These are phyloP conservation scores for Ictalurus furcatus DNA, from an alignment of 2,113 vertebrate genomes.

Conservation along the genomic window DNA sequence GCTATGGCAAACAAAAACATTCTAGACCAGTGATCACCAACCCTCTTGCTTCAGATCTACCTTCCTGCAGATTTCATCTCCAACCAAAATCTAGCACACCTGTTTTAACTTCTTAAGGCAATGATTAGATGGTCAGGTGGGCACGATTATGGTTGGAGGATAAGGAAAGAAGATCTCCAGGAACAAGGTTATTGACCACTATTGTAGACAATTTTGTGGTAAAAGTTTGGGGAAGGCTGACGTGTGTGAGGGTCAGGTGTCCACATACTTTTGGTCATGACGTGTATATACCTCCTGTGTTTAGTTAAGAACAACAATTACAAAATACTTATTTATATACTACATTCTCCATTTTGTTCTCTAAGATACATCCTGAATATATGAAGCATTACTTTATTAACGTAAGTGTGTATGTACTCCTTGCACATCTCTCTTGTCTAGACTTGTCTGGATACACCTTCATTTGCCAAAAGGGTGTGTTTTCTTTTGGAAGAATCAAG, in stretches of 20 bases:
- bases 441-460: conserved; percentile 32
- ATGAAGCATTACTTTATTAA: conserved; percentile 31
- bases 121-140: too few species aligned
- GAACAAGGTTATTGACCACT: too few species aligned
- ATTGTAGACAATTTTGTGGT: not conserved
- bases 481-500: conserved; percentile 16
- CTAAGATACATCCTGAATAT: not conserved
- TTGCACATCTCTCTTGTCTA: conserved; percentile 36
- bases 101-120: too few species aligned
- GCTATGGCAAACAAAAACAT: not conserved
- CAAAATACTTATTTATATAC: not conserved
- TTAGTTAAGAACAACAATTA: not conserved
- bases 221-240: not conserved
- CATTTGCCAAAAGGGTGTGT: conserved; percentile 38
- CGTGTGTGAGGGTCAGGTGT: not conserved
- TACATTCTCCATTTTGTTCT: not conserved
- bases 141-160: too few species aligned
- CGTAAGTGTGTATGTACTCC: conserved; percentile 21
- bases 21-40: not conserved
- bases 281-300: not conserved
- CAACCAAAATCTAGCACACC: too few species aligned
- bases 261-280: not conserved
- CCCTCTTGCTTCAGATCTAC: too few species aligned
- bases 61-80: too few species aligned
- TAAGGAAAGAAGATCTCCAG: too few species aligned